phyloP scores from a whole-genome alignment of 37 sponge, comb jelly and placozoan species.

The Cladorhizidae sp. region DNA sequence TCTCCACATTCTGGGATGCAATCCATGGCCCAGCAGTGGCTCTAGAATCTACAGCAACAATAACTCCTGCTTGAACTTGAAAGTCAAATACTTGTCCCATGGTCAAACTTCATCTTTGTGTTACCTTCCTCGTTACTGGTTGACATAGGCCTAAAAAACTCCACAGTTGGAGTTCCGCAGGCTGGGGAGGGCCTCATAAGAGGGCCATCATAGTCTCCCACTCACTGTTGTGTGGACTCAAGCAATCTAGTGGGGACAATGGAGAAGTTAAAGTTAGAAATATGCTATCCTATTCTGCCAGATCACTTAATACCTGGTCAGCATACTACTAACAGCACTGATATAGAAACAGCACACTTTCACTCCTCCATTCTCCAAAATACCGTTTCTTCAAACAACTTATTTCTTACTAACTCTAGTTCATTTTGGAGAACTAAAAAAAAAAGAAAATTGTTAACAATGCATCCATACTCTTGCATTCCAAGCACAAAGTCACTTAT shows the following conservation, averaged over 20 bases:
- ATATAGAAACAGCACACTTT: too few species aligned
- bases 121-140: slow-evolving; percentile 35
- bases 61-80: slow-evolving; percentile 97
- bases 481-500: too few species aligned
- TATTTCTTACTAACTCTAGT: too few species aligned
- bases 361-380: too few species aligned
- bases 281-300: too few species aligned
- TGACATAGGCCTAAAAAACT: slow-evolving; percentile 44
- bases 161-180: slow-evolving; percentile 70
- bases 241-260: slow-evolving; percentile 4
- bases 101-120: slow-evolving; percentile 86
- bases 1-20: slow-evolving; percentile 94
- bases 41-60: slow-evolving; percentile 96
- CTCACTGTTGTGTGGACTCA: slow-evolving; percentile 1
- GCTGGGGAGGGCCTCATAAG: slow-evolving; percentile 23
- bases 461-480: too few species aligned
- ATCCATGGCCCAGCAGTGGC: slow-evolving; percentile 57
- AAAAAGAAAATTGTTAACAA: too few species aligned
- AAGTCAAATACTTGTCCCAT: slow-evolving; percentile 95
- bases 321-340: too few species aligned
- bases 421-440: too few species aligned
- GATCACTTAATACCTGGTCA: too few species aligned
- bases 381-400: too few species aligned
- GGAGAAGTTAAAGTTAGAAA: too few species aligned
- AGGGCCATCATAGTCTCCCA: background rate